phyloP scores from a whole-genome alignment of 1,140 invertebrate species.

The Bactericera cockerelli region DNA sequence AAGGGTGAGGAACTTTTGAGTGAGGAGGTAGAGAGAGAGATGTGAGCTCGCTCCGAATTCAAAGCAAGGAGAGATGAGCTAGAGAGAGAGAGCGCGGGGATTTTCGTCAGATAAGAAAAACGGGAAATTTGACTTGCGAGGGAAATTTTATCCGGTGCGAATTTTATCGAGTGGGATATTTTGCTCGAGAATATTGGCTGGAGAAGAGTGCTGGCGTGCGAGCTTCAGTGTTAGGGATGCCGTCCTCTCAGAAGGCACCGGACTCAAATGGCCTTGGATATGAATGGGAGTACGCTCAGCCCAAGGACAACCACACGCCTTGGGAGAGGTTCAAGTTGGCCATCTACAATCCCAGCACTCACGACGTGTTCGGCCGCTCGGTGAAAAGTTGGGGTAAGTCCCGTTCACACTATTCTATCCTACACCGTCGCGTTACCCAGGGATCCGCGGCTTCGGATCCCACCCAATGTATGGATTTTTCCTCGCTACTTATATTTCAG shows the following conservation, averaged over 20 bases:
- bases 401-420: too few relatives aligned
- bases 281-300: slow-evolving; percentile 17
- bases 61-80: too few relatives aligned
- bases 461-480: too few relatives aligned
- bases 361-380: slow-evolving; percentile 32
- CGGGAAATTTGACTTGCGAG: background rate
- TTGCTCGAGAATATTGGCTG: background rate
- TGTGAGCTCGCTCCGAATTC: too few relatives aligned
- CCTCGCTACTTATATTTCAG: too few relatives aligned
- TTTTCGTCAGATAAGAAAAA: background rate
- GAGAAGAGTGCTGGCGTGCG: background rate
- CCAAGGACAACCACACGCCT: slow-evolving; percentile 17
- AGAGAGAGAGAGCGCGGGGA: too few relatives aligned
- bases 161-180: background rate
- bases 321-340: slow-evolving; percentile 26
- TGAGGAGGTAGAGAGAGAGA: too few relatives aligned
- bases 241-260: slow-evolving; percentile 11
- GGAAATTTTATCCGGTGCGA: background rate
- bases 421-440: too few relatives aligned
- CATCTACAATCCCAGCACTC: slow-evolving; percentile 32
- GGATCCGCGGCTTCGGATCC: too few relatives aligned
- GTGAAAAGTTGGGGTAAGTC: slow-evolving; percentile 32
- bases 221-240: slow-evolving; percentile 4
- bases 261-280: slow-evolving; percentile 20
- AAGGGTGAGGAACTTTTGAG: too few relatives aligned